Percentiles rank a stretch among this genome's conserved stretches.
Conservation (phyloP, 2,797 vertebrate species). For the Hippopotamyrus pictus region DNA sequence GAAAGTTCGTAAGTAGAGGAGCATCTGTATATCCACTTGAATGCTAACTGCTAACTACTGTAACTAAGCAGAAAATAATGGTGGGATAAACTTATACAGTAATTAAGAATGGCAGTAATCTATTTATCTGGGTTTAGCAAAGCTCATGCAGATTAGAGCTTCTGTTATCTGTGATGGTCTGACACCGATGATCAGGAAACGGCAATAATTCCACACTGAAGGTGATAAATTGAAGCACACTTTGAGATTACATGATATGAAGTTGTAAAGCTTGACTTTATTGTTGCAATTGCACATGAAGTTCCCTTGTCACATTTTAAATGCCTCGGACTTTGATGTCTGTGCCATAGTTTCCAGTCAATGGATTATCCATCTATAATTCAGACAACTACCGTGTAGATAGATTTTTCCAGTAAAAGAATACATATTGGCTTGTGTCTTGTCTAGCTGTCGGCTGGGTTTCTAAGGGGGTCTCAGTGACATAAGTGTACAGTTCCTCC, state of each 20-base stretch:
- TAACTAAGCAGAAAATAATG: background rate
- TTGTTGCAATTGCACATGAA: background rate
- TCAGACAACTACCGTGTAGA: background rate
- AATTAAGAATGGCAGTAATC: background rate
- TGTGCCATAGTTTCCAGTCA: background rate
- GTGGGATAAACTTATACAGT: background rate
- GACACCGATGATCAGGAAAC: background rate
- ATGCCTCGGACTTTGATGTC: background rate
- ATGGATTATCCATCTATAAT: background rate
- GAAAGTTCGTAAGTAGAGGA: background rate
- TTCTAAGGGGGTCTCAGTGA: background rate
- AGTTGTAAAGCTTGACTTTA: conserved; percentile 14
- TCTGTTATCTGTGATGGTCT: background rate
- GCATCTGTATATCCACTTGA: background rate
- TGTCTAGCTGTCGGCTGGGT: background rate
- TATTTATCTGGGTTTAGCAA: background rate
- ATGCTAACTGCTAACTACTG: background rate
- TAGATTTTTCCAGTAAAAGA: background rate
- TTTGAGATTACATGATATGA: background rate
- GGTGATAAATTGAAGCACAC: background rate
- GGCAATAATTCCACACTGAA: background rate
- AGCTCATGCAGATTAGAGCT: background rate
- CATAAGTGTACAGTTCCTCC: background rate
- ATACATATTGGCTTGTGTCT: background rate
- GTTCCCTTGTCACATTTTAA: background rate